Percentiles rank a stretch among this genome's conserved stretches.
phyloP scores from a whole-genome alignment of 2,888 invertebrate species.

The Sericinus montela region DNA sequence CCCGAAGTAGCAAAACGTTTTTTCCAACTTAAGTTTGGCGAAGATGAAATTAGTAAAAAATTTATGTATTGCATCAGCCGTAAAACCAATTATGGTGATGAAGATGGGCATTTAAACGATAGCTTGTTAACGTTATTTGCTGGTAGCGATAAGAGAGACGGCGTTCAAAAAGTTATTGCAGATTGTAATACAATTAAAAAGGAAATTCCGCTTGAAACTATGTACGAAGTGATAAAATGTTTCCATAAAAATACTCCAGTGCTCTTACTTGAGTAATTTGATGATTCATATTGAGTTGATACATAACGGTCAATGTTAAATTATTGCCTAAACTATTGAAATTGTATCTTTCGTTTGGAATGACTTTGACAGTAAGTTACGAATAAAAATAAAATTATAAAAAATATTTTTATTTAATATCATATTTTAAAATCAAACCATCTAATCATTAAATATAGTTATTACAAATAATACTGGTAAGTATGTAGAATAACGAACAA shows the following conservation, averaged over 20 bases:
- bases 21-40: conserved; percentile 7
- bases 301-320: too few relatives aligned
- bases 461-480: too few relatives aligned
- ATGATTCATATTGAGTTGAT: background rate
- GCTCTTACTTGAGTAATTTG: background rate
- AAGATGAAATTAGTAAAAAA: background rate
- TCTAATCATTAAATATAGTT: too few relatives aligned
- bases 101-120: conserved; percentile 10
- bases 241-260: conserved; percentile 14
- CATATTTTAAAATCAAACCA: too few relatives aligned
- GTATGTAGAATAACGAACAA: too few relatives aligned
- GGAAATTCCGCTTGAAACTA: conserved; percentile 6
- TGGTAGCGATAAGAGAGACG: conserved; percentile 1
- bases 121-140: conserved; percentile 6
- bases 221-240: conserved; percentile 3
- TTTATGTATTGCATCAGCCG: conserved; percentile 8
- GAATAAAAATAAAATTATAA: too few relatives aligned
- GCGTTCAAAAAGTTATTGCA: background rate
- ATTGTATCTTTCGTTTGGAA: too few relatives aligned
- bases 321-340: too few relatives aligned
- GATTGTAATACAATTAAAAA: conserved; percentile 11
- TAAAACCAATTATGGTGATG: conserved; percentile 11
- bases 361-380: too few relatives aligned
- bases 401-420: too few relatives aligned
- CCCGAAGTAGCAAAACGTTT: conserved; percentile 9